Evolutionary conservation across 2,797 vertebrate species (phyloP), one percentile per base, ranked within the genome.

Genomic region (Xiphorhynchus erythropygius): DNA sequence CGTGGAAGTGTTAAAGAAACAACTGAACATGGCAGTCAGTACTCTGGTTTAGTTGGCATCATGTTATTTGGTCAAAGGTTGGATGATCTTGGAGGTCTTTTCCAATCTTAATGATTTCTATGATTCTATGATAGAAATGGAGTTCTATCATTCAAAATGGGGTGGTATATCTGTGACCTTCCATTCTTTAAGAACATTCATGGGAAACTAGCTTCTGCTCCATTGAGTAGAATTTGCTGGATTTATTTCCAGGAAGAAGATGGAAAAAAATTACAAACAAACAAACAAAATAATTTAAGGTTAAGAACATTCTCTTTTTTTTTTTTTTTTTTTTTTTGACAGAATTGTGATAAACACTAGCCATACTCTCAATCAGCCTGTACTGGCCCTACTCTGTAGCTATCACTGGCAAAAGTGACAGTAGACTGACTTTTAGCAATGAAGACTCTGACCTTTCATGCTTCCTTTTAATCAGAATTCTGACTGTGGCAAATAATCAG

Each of bases 1-100:
- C 18, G 24, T 7, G 14, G 8, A 70, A 33, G 12, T 28, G 8
- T 13, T 71, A 39, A 59, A 39, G 50, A 57, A 64, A 32, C 15
- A 16, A 24, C 12, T 32, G 24, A 39, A 35, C 0, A 0, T 23
- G 21, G 24, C 7, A 33, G 14, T 23, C 27, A 23, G n/a, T 23
- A 17, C 11, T 18, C 4, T 32, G 28, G n/a, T 70, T 70, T 52
- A 32, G 13, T 57, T 57, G 35, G 18, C 14, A 13, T 33, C 14
- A n/a, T 39, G 28, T 5, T 35, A 23, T 41, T 70, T 23, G 10
- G 37, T 32, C n/a, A 77, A 23, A 77, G 12, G 10, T 7, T 77
- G 37, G 6, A 27, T 47, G 23, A 25, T 46, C 32, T 65, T 33
- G n/a, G 17, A 47, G 44, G 17, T 35, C 24, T 65, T 64, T 46